Percentiles rank a stretch among this genome's conserved stretches.
Conservation (phyloP, 1,140 invertebrate genomes). For the Dinothrombium tinctorium region DNA sequence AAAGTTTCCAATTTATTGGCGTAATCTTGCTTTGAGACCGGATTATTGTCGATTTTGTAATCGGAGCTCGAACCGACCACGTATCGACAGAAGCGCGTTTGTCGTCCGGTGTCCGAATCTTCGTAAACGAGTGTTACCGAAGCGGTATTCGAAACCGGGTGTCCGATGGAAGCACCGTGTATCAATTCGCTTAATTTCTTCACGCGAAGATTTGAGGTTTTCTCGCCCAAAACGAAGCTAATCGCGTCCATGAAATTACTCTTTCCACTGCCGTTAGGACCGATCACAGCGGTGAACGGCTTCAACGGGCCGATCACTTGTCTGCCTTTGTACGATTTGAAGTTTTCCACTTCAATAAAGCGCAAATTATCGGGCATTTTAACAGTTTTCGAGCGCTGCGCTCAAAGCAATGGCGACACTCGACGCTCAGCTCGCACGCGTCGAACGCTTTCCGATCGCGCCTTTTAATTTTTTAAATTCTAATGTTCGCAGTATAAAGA, state of each 20-base stretch:
- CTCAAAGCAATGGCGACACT: too few species aligned
- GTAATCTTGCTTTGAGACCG: constrained; percentile 54
- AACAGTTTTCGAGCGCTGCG: too few species aligned
- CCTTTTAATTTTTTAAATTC: too few species aligned
- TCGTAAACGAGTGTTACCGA: constrained; percentile 81
- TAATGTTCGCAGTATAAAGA: too few species aligned
- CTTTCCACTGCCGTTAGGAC: constrained; percentile 99
- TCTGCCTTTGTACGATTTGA: constrained; percentile 91
- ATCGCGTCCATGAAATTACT: constrained; percentile 99
- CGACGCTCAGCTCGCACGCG: too few species aligned
- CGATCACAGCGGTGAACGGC: constrained; percentile 92
- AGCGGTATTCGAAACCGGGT: constrained; percentile 31
- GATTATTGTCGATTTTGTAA: constrained; percentile 74
- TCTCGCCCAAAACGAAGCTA: constrained; percentile 98
- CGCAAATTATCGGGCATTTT: constrained; percentile 32
- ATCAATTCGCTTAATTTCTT: constrained; percentile 81
- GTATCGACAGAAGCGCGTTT: constrained; percentile 69
- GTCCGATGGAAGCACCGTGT: constrained; percentile 84
- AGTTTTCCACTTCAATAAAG: constrained; percentile 95
- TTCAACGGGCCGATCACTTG: constrained; percentile 83
- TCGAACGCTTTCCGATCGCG: too few species aligned
- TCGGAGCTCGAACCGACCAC: constrained; percentile 84
- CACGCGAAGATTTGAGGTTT: constrained; percentile 76
- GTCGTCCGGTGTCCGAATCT: constrained; percentile 42
- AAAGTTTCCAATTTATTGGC: constrained; percentile 67